Percentiles rank a stretch among this genome's conserved stretches.
Evolutionary conservation across 2,797 vertebrate genomes (phyloP).

Genomic region (Kryptopterus vitreolus): DNA sequence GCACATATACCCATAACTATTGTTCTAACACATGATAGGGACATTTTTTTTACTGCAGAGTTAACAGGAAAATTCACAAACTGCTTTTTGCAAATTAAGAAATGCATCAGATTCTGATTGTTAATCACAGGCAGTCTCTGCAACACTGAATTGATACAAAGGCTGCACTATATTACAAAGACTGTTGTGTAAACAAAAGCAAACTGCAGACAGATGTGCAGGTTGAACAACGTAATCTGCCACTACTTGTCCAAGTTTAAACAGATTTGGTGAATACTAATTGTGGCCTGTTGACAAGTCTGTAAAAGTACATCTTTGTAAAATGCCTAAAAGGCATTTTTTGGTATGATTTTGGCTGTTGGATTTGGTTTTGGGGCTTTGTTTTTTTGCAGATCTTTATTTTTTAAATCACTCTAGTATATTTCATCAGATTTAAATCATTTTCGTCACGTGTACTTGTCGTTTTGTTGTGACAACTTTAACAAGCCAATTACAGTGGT

Average conservation of each 20-base stretch:
- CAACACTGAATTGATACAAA: slow-evolving; percentile 17
- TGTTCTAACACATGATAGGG: not conserved
- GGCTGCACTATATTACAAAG: slow-evolving; percentile 17
- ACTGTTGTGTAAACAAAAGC: slow-evolving; percentile 4
- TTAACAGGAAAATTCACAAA: not conserved
- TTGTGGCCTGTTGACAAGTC: not conserved
- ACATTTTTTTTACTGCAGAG: not conserved
- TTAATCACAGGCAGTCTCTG: slow-evolving; percentile 1
- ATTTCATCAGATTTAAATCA: not conserved
- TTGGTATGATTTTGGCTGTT: not conserved
- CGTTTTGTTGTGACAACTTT: too few relatives aligned
- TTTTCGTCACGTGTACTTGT: too few relatives aligned
- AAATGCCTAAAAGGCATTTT: not conserved
- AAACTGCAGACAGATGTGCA: slow-evolving; percentile 21
- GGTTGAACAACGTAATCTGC: not conserved
- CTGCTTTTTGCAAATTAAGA: not conserved
- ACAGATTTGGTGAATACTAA: not conserved
- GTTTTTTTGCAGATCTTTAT: not conserved
- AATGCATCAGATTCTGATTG: slow-evolving; percentile 6
- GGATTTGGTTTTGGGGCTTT: not conserved
- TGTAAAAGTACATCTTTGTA: not conserved
- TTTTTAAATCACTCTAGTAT: not conserved
- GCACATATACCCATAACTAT: not conserved
- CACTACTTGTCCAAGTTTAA: not conserved
- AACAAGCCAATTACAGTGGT: too few relatives aligned